Evolutionary conservation across 2,888 invertebrate species (phyloP).

Genomic region (Julus scanicus): DNA sequence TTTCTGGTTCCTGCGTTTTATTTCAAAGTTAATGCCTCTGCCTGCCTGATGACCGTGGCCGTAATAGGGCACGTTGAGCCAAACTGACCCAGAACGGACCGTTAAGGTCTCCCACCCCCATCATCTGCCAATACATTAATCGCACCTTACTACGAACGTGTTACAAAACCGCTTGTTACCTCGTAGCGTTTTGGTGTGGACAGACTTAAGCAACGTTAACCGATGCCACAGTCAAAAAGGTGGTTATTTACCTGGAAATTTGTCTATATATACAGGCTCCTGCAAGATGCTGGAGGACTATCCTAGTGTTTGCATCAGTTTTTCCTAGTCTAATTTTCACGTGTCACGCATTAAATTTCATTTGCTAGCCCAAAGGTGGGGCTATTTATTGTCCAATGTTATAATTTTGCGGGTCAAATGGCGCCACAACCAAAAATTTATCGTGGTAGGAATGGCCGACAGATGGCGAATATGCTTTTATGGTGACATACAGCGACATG

Average conservation of each 20-base stretch:
- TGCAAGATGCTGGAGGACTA: not conserved
- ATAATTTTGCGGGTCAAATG: not conserved
- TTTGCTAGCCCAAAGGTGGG: too few species aligned
- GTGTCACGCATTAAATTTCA: not conserved
- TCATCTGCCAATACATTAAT: not conserved
- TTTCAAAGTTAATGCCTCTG: constrained; percentile 28
- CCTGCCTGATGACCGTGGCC: not conserved
- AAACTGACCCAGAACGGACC: not conserved
- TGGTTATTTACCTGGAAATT: not conserved
- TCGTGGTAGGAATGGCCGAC: too few species aligned
- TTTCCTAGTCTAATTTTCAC: not conserved
- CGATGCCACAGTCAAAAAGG: not conserved
- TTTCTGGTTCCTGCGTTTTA: constrained; percentile 41
- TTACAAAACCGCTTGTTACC: not conserved
- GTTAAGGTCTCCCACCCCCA: not conserved
- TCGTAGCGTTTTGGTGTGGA: not conserved
- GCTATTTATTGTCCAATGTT: not conserved
- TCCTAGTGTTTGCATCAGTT: not conserved
- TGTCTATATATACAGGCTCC: not conserved
- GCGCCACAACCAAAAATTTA: not conserved
- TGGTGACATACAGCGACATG: too few species aligned
- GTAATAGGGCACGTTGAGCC: not conserved
- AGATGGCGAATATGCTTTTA: too few species aligned
- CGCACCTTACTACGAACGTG: not conserved
- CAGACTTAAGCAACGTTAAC: not conserved